Base-by-base conservation (phyloP, 2,797 vertebrate species). In the Darevskia nairensis region DNA sequence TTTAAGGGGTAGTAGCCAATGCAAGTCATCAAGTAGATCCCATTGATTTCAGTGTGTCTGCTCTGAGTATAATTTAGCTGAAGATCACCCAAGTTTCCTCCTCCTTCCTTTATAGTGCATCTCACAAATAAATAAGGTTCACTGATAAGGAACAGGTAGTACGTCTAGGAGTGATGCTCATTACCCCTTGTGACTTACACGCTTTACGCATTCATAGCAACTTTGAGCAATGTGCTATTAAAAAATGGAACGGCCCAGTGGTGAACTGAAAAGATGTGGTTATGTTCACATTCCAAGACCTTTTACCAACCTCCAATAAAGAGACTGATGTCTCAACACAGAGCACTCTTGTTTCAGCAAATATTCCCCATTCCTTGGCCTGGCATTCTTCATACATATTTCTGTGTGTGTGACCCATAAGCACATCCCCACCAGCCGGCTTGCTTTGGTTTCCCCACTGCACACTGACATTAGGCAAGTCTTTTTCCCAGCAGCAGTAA, bases 401-500 rank as follows among this genome's bases (percentile, higher is more conserved):
- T 95, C 95, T 92, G 91, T 55, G 50, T 55, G 50, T 55, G 93
- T 85, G 13, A 88, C 89, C 90, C 91, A 84, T 92, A 89, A 90
- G 86, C 93, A 87, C 66, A 91, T 89, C 88, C 90, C 91, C 92
- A 55, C 44, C 92, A 87, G 82, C 85, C 91, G 86, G 39, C 61
- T 88, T 75, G 79, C 80, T 94, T 94, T 94, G 80, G 3, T 95
- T 95, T 95, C 94, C 90, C 94, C 88, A 87, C 91, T 93, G 91
- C 96, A 96, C 95, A 94, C 81, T 90, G 92, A 87, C 92, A 93
- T 94, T 96, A 96, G 94, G 94, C 90, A 89, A 87, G 94, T 92
- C 93, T 94, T 96, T 50, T 97, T 97, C 96, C 96, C 93, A 94
- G 96, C 94, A 97, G 94, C 93, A 95, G 96, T 94, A 95, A 95